Conservation (phyloP, 1,140 invertebrate genomes). For the Sinonovacula constricta region DNA sequence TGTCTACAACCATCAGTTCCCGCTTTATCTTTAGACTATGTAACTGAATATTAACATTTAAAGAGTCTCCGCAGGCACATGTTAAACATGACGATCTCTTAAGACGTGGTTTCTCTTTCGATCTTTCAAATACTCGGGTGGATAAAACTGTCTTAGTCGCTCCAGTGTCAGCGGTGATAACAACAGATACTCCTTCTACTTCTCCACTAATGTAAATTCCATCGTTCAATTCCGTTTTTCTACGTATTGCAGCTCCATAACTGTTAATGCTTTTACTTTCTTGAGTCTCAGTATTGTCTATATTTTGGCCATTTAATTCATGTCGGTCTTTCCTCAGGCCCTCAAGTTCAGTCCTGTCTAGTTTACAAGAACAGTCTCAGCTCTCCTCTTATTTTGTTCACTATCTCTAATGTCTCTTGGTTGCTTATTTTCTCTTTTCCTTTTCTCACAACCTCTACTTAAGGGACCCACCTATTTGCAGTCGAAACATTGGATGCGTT, state of each 20-base stretch:
- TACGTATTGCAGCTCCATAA: not conserved
- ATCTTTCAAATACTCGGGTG: not conserved
- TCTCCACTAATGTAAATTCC: not conserved
- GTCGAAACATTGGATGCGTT: too few relatives aligned
- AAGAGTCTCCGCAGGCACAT: not conserved
- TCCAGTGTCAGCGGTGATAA: constrained; percentile 11
- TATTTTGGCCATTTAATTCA: not conserved
- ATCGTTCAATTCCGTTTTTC: not conserved
- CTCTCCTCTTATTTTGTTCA: too few relatives aligned
- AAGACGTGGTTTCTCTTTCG: not conserved
- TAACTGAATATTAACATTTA: constrained; percentile 12
- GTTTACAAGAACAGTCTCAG: not conserved
- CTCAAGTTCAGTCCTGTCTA: not conserved
- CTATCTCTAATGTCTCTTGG: too few relatives aligned
- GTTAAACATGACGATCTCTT: constrained; percentile 5
- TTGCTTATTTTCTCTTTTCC: too few relatives aligned
- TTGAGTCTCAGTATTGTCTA: too few relatives aligned
- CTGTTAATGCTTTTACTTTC: not conserved
- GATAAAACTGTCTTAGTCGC: not conserved
- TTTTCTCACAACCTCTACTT: too few relatives aligned
- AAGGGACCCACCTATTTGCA: too few relatives aligned
- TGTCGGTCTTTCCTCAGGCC: not conserved
- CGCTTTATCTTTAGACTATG: not conserved
- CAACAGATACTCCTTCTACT: not conserved
- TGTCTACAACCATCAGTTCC: not conserved